A percentile compares a stretch with the other conserved stretches of the same genome.
phyloP scores from a whole-genome alignment of 2,797 vertebrate genomes.

The Pseudotriccus pelzelni region DNA sequence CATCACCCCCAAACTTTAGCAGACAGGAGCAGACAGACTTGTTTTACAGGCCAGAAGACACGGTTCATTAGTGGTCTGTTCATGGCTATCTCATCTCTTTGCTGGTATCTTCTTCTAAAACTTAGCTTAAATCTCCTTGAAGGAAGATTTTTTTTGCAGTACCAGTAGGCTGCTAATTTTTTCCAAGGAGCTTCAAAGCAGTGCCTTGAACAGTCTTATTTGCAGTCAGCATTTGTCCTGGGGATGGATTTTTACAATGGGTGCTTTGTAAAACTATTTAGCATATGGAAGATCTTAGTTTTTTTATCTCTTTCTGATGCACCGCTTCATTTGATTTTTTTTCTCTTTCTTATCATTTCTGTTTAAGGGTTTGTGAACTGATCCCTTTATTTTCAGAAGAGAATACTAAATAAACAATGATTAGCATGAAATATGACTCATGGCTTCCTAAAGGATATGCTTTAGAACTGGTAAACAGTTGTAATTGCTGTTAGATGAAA shows the following conservation, averaged over 20 bases:
- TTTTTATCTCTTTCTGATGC: slow-evolving; percentile 64
- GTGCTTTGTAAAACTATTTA: slow-evolving; percentile 59
- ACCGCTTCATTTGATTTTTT: slow-evolving; percentile 37
- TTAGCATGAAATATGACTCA: slow-evolving; percentile 71
- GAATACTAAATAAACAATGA: slow-evolving; percentile 57
- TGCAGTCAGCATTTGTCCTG: slow-evolving; percentile 23
- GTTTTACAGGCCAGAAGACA: not conserved
- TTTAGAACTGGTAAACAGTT: slow-evolving; percentile 71
- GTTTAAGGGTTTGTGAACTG: slow-evolving; percentile 57
- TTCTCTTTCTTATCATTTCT: slow-evolving; percentile 24
- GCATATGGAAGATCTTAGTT: slow-evolving; percentile 5
- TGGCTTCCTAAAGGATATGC: slow-evolving; percentile 63
- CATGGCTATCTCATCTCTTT: not conserved
- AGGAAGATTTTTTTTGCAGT: not conserved
- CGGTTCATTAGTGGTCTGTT: not conserved
- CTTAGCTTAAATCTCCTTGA: not conserved
- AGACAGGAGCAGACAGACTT: not conserved
- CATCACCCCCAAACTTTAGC: not conserved
- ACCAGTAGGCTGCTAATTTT: not conserved
- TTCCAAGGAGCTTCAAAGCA: slow-evolving; percentile 26
- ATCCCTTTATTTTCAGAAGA: slow-evolving; percentile 69
- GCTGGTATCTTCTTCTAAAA: not conserved
- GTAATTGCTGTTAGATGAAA: slow-evolving; percentile 77
- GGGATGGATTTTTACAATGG: slow-evolving; percentile 38
- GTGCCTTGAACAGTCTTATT: slow-evolving; percentile 14